phyloP scores from a whole-genome alignment of 2,888 invertebrate genomes.

The Rhopalosiphum nymphaeae region DNA sequence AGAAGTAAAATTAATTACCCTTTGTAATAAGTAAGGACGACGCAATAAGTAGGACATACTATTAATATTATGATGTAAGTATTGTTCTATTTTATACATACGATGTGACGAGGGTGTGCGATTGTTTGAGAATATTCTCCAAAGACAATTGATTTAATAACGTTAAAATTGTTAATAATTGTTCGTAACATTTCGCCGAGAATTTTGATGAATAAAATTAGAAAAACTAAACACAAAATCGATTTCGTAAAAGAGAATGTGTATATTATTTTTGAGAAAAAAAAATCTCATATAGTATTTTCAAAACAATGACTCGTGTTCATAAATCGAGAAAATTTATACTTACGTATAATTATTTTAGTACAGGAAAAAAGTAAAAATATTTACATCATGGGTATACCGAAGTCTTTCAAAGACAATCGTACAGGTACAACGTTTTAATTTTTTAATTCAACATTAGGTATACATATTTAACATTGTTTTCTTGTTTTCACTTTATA shows the following conservation, averaged over 20 bases:
- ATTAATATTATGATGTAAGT: not conserved
- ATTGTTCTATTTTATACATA: not conserved
- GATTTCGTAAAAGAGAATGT: not conserved
- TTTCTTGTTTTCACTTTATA: not conserved
- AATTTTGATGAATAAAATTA: not conserved
- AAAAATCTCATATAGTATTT: not conserved
- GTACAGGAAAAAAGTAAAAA: not conserved
- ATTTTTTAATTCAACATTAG: not conserved
- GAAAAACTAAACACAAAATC: not conserved
- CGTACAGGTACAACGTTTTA: not conserved
- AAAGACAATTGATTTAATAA: not conserved
- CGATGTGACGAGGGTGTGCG: not conserved
- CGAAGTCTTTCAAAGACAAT: not conserved
- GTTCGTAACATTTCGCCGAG: not conserved
- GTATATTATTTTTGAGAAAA: not conserved
- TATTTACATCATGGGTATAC: not conserved
- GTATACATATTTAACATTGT: not conserved
- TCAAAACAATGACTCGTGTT: not conserved
- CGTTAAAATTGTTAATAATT: not conserved
- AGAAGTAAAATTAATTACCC: not conserved
- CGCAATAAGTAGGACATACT: not conserved
- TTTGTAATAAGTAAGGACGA: not conserved
- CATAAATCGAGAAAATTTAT: not conserved
- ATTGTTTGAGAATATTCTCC: not conserved
- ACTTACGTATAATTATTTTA: not conserved